phyloP scores from a whole-genome alignment of 2,888 invertebrate genomes.

The Macrosiphum euphorbiae region DNA sequence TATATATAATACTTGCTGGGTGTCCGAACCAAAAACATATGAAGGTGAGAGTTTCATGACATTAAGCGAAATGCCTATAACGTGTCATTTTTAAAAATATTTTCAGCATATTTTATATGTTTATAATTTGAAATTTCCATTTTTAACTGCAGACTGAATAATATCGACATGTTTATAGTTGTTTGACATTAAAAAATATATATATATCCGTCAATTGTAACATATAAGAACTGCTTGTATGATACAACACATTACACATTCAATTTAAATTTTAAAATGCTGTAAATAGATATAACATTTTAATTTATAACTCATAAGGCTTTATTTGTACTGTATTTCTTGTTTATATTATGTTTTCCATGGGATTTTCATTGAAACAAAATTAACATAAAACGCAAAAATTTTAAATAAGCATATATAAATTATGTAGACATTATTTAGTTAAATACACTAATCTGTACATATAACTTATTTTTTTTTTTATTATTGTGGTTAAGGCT shows the following conservation, averaged over 20 bases:
- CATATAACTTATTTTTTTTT: too few species aligned
- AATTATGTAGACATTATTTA: background rate
- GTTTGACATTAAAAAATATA: background rate
- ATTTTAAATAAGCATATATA: too few species aligned
- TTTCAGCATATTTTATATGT: background rate
- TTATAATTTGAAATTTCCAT: background rate
- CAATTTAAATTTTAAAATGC: background rate
- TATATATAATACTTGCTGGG: slow-evolving; percentile 7
- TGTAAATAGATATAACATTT: background rate
- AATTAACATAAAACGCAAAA: too few species aligned
- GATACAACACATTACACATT: background rate
- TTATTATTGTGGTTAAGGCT: too few species aligned
- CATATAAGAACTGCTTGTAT: background rate
- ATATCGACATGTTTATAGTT: background rate
- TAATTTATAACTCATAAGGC: background rate
- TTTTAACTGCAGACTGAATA: background rate
- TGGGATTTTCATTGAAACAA: background rate
- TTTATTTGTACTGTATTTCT: background rate
- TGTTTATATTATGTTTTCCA: background rate
- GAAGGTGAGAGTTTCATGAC: background rate
- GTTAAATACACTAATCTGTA: background rate
- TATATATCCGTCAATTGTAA: background rate
- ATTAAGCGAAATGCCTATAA: background rate
- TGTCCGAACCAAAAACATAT: background rate
- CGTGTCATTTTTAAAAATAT: background rate